Evolutionary conservation across 2,888 invertebrate genomes (phyloP), one percentile per base, ranked within the genome.

Genomic region (Megastigmus dorsalis): DNA sequence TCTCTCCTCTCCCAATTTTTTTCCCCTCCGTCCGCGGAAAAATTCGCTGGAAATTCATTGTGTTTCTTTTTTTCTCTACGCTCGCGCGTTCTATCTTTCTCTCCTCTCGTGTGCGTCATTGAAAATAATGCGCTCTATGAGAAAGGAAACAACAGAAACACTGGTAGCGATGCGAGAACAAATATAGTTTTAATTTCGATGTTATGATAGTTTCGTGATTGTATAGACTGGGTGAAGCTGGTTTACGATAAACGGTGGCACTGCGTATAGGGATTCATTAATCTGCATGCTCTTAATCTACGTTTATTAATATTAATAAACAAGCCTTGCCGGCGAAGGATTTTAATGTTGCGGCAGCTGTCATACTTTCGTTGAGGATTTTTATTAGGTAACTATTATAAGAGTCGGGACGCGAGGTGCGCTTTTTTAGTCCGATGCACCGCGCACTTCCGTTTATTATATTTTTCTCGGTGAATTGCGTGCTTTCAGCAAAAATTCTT

Each of bases 1-100:
- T 6, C 7, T 28, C 30, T 36, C 20, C 18, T 23, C 13, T 9
- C 45, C 13, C 48, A n/a, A n/a, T 28, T 23, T 36, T 20, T n/a
- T 23, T 2, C 1, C 45, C 13, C 48, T 9, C 10, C 33, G 2
- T 50, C 60, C 60, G 72, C n/a, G n/a, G n/a, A 66, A 66, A 72
- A 72, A 71, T 57, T 71, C 20, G 57, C 50, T n/a, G 43, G 33
- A 70, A 55, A 62, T 41, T 69, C 69, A 60, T 60, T 69, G 69
- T 59, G 6, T 65, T 43, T 43, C 10, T 48, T 65, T 48, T 43
- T 43, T 28, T 20, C 1, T 9, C 9, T 54, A 30, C 23, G 2
- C 28, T 9, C 18, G 18, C 36, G 13, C 13, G 20, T n/a, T n/a
- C n/a, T n/a, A 0, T 6, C n/a, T 43, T 28, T 20, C 1, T 9